Evolutionary conservation across 2,797 vertebrate genomes (phyloP).

Genomic region (Amazona ochrocephala): DNA sequence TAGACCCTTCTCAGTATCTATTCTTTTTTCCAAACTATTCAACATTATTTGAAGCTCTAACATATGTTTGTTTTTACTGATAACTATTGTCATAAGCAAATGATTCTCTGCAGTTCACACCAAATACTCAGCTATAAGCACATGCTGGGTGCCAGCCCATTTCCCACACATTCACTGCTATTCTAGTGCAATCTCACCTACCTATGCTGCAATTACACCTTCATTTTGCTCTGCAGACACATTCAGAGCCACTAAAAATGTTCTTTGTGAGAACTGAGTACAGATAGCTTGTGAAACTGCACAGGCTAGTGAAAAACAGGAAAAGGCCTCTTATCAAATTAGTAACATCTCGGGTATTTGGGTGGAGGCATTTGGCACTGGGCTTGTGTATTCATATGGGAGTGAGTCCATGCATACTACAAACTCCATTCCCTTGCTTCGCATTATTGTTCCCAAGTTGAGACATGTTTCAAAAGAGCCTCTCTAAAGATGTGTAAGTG

Average conservation of each 20-base stretch:
- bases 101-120: neutral
- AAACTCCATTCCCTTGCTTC: neutral
- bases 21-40: neutral
- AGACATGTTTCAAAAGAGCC: neutral
- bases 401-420: neutral
- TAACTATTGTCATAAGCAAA: neutral
- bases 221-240: neutral
- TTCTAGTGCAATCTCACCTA: neutral
- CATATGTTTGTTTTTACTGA: neutral
- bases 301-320: slow-evolving; percentile 48
- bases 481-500: neutral
- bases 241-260: neutral
- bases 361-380: slow-evolving; percentile 59
- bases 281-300: slow-evolving; percentile 30
- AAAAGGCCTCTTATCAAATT: slow-evolving; percentile 56
- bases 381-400: neutral
- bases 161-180: neutral
- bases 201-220: neutral
- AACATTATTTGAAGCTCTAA: neutral
- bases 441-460: neutral
- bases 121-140: neutral
- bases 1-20: neutral
- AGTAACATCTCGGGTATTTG: slow-evolving; percentile 46
- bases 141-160: neutral
- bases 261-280: neutral